Base-by-base conservation (phyloP, 2,888 invertebrate species). In the Anthrax anthrax region DNA sequence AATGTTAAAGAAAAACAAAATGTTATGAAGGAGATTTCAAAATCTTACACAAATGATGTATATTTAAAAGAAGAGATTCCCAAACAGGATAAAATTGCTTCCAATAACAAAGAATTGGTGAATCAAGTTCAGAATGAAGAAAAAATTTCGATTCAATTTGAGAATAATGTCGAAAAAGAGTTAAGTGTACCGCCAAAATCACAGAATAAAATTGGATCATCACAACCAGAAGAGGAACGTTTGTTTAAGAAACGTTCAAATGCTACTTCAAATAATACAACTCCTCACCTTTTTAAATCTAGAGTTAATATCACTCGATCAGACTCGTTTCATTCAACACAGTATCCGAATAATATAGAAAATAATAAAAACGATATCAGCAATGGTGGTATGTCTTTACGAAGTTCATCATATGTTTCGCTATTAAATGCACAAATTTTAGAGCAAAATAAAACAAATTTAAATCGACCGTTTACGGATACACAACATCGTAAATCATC, bases 321-420 rank as follows among this genome's bases (percentile, higher is more conserved):
- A 0, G 66, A 64, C 52, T 67, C 67, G 17, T 67, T 67, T 39
- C 67, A 67, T 45, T 58, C 58, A 5, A 60, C 58, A 9, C 52
- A 51, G 4, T 50, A 52, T 27, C 51, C 40, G 39, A 52, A 49
- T 42, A 49, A 39, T n/a, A 43, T 47, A 8, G 50, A 52, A 27
- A 40, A 37, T 10, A 34, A 38, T 5, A 27, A 43, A 19, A n/a
- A n/a, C n/a, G n/a, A n/a, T n/a, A n/a, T n/a, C n/a, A n/a, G n/a
- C n/a, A 14, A 38, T 42, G 42, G 39, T 6, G 44, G 50, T 1
- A 23, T 51, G 18, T 49, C 51, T 19, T 39, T 57, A 3, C 59
- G 67, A 39, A 65, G 66, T 52, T 58, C 64, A 8, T 65, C 68
- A 14, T 64, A 64, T 45, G 44, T 64, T 4, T 67, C 67, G 14